Evolutionary conservation across 2,888 invertebrate genomes (phyloP), one percentile per base, ranked within the genome.

Genomic region (Drosophila gaucha): DNA sequence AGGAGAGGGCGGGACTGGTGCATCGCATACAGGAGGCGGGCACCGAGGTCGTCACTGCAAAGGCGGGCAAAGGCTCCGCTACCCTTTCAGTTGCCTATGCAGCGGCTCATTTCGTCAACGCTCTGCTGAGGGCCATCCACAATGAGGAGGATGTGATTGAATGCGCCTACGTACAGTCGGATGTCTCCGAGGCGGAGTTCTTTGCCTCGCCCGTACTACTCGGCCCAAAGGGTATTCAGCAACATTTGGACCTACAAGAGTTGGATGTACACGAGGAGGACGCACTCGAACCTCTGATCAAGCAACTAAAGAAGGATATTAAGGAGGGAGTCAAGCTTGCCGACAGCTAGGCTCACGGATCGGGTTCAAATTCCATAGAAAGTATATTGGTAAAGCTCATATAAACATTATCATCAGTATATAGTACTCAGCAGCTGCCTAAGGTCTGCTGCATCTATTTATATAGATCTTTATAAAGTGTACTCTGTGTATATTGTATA

Each of bases 1-100:
- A 94, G 63, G 94, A 97, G 90, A 93, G 98, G 51, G 94, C 95
- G 78, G 95, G 95, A 3, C 93, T 99, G 51, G 97, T 97, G 0
- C 93, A 93, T 78, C 95, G 98, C 89, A 98, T 99, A 84, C 98
- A 98, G 93, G 97, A 98, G 90, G 99, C 98, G 56, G 99, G 99
- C 54, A 98, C 98, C 26, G 98, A 99, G 93, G 94, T 94, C 59
- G 78, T 92, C 94, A 94, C 90, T 93, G 99, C 99, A 6, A 99
- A 99, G 93, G 98, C 97, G 28, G 99, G 99, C 64, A 96, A 96
- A 14, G 98, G 98, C 31, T 98, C 98, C 0, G 99, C 98, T 20
- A 99, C 98, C 2, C 94, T 99, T 6, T 98, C 98, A 2, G 99
- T 98, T 99, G 99, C 99, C 1, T 98, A 95, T 91, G 98, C 99